Conservation (phyloP, 1,140 invertebrate genomes). For the Pogonomyrmex californicus region DNA sequence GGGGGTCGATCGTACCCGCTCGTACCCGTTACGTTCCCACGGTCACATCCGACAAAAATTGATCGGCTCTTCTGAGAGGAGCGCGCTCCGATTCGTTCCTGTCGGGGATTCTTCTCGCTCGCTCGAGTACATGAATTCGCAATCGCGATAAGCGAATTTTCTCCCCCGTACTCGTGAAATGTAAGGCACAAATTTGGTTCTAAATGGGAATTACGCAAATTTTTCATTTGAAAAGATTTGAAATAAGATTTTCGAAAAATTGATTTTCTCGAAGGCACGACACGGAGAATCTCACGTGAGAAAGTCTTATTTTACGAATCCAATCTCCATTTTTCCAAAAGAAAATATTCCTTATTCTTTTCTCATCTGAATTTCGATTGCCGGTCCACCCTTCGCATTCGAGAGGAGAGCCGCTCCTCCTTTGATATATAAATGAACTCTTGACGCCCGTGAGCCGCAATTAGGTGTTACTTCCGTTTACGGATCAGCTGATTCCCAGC, state of each 20-base stretch:
- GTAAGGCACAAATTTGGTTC: neutral
- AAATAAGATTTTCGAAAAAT: neutral
- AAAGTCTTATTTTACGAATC: neutral
- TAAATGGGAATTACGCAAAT: neutral
- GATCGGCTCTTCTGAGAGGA: conserved; percentile 50
- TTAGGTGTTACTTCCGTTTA: conserved; percentile 31
- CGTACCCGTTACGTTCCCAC: conserved; percentile 70
- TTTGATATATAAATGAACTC: neutral
- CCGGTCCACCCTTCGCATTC: neutral
- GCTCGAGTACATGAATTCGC: neutral
- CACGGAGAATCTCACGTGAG: too few relatives aligned
- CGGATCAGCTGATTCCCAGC: conserved; percentile 74
- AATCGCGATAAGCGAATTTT: neutral
- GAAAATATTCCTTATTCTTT: neutral
- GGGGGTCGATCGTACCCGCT: conserved; percentile 66
- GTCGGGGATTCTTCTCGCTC: neutral
- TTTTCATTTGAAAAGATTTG: neutral
- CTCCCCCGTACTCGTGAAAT: neutral
- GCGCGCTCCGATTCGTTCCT: conserved; percentile 16
- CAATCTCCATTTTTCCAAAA: neutral
- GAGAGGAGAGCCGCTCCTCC: neutral
- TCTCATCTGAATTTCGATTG: neutral
- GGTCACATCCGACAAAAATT: conserved; percentile 70
- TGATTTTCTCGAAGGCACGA: neutral
- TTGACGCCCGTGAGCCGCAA: neutral